Evolutionary conservation across 2,888 invertebrate genomes (phyloP), one percentile per base, ranked within the genome.

Genomic region (Orthonevra nobilis): DNA sequence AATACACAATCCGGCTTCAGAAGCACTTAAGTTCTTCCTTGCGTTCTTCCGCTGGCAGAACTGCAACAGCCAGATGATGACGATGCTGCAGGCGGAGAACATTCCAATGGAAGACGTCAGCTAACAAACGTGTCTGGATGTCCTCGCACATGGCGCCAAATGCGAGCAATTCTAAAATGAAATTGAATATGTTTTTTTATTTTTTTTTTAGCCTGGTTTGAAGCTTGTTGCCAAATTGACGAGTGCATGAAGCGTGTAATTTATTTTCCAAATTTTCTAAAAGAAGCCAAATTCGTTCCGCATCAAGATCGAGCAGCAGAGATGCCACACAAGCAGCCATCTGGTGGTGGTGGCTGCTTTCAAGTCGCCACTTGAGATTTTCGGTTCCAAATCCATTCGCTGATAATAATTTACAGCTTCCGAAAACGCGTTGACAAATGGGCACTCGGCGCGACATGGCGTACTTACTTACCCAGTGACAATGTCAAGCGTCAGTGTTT

Each of bases 391-490:
- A 54, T 72, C 32, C 42, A 17, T 56, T 70, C 10, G 42, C 36
- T 70, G 64, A 60, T 79, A 66, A 77, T 77, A 66, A 77, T 77
- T 77, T 77, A 77, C 70, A 70, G 52, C 77, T 77, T 77, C 77
- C 77, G 77, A 69, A 63, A 69, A 63, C 50, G 75, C 70, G 48
- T 64, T 64, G 63, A 77, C 70, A 70, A 70, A 64, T 77, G 63
- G 61, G 30, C 52, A 38, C 60, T 68, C 68, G 74, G 44, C 68
- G 46, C 44, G 74, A 38, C n/a, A n/a, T n/a, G n/a, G n/a, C n/a
- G n/a, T n/a, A n/a, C n/a, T n/a, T n/a, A n/a, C n/a, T 44, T 68
- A 38, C 68, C 44, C 9, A 14, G 5, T 38, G 44, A 10, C 6
- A 6, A 9, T n/a, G n/a, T n/a, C n/a, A n/a, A n/a, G n/a, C n/a